Evolutionary conservation across 2,888 invertebrate species (phyloP), one percentile per base, ranked within the genome.

Genomic region (Himalopsyche tibetana): DNA sequence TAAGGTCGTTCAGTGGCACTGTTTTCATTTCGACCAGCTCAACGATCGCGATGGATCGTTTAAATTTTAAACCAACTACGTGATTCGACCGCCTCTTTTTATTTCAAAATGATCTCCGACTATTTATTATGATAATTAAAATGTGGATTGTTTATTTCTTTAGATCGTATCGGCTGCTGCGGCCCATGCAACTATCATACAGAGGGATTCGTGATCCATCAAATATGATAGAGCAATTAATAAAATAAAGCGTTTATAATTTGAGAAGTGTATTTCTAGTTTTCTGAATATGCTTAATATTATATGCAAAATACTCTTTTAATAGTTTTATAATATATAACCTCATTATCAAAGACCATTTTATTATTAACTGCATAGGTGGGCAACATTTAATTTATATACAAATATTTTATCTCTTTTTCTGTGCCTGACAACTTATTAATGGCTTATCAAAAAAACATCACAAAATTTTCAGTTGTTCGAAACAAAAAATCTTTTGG

Each of bases 1-100:
- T 83, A 83, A 83, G 83, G 83, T 83, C 83, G 83, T 83, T 69
- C 40, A 40, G 69, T 83, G 83, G 74, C 83, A 83, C 83, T 74
- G 55, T 55, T 82, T 82, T 82, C 82, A 19, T 82, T 69, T 36
- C 74, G 74, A 74, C 74, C 74, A 74, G 38, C 74, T 74, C 74
- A 36, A 74, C 74, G 38, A 74, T 36, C 74, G 74, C 74, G 74
- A 74, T 74, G 74, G 74, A 74, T 74, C 74, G 74, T 74, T 74
- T 74, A 36, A 74, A 74, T 74, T 74, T 74, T 36, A 15, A 74
- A 38, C 74, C 74, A 74, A 74, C 74, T 74, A 74, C 74, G 74
- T 74, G 74, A 74, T 74, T 38, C 74, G 74, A 74, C 74, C 74
- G 74, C 74, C 74, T 74, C 74, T 74, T 74, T 74, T 74, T 74